Evolutionary conservation across 2,888 invertebrate genomes (phyloP).

Genomic region (Neoitamus cyanurus): DNA sequence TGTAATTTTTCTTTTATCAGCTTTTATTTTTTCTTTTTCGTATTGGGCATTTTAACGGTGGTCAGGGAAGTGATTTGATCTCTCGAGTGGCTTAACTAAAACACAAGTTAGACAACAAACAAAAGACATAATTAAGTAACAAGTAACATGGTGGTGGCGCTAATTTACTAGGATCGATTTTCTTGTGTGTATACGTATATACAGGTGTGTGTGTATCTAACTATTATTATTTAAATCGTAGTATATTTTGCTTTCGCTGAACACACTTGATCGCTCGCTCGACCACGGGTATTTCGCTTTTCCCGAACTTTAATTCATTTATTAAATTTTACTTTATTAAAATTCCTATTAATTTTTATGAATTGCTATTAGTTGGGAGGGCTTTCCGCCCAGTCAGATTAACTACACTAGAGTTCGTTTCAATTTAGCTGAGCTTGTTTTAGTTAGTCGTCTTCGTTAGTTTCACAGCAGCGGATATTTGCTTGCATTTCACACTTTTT

Average conservation of each 20-base stretch:
- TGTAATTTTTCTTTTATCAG: neutral
- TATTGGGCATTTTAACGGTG: constrained; percentile 45
- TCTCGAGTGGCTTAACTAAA: constrained; percentile 5
- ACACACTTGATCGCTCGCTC: constrained; percentile 44
- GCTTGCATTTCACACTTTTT: constrained; percentile 39
- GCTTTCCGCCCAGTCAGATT: neutral
- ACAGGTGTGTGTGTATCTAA: constrained; percentile 43
- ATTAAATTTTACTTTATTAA: neutral
- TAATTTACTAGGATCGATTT: constrained; percentile 43
- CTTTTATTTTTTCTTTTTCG: constrained; percentile 50
- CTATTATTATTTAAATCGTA: constrained; percentile 29
- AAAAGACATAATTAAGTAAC: constrained; percentile 44
- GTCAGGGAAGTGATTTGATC: neutral
- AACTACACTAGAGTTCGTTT: neutral
- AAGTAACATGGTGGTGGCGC: constrained; percentile 43
- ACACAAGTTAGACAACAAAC: constrained; percentile 34
- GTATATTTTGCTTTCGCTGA: constrained; percentile 26
- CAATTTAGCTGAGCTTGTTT: neutral
- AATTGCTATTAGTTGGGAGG: neutral
- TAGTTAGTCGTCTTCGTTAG: constrained; percentile 21
- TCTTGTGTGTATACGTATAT: constrained; percentile 39
- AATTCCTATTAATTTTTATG: neutral
- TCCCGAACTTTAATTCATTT: constrained; percentile 12
- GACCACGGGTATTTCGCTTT: neutral
- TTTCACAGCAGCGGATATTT: constrained; percentile 9